These are phyloP conservation scores for Agrochola litura DNA, from an alignment of 2,888 invertebrate species.

Conservation along the genomic window DNA sequence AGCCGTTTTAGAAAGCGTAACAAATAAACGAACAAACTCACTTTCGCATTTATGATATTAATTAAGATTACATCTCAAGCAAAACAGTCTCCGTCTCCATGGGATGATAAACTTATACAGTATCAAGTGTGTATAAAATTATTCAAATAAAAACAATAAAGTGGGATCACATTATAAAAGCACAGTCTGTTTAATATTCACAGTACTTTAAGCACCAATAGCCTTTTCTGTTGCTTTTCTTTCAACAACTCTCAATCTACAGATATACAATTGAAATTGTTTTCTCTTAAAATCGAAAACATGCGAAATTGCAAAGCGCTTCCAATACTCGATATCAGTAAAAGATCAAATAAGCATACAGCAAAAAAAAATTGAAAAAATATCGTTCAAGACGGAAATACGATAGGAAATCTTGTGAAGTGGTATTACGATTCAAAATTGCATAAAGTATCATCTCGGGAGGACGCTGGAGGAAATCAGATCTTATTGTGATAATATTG, in stretches of 20 bases:
- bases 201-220: conserved; percentile 11
- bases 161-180: too few species aligned
- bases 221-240: conserved; percentile 19
- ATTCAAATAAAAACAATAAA: too few species aligned
- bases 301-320: conserved; percentile 62
- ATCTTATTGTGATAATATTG: conserved; percentile 68
- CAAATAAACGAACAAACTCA: too few species aligned
- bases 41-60: too few species aligned
- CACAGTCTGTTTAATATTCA: conserved; percentile 1
- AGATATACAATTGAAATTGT: conserved; percentile 56
- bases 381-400: conserved; percentile 54
- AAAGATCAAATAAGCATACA: conserved; percentile 70
- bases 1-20: too few species aligned
- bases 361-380: conserved; percentile 60
- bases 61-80: too few species aligned
- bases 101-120: too few species aligned
- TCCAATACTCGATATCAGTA: conserved; percentile 67
- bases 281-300: conserved; percentile 64
- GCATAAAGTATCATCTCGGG: conserved; percentile 48
- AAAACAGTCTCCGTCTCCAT: too few species aligned
- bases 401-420: conserved; percentile 63
- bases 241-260: conserved; percentile 34
- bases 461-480: conserved; percentile 60
- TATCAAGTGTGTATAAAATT: too few species aligned
- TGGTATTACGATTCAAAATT: conserved; percentile 61